Conservation (phyloP, 2,888 invertebrate genomes). For the Idaea biselata region DNA sequence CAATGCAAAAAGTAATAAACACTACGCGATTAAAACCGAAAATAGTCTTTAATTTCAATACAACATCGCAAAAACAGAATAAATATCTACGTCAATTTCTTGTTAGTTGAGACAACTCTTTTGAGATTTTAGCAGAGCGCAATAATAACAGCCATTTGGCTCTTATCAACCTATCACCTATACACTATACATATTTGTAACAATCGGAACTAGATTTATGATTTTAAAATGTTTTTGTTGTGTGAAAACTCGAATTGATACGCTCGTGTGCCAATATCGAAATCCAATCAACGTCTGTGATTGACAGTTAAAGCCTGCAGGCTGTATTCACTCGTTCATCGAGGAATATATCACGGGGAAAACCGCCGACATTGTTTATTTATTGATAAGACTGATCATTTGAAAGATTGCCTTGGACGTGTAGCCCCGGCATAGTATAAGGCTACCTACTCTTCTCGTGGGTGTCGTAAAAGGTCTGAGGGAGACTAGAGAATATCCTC, state of each 20-base stretch:
- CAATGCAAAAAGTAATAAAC: no score
- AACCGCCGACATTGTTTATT: neutral
- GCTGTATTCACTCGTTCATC: slow-evolving; percentile 5
- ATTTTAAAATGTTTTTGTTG: slow-evolving; percentile 13
- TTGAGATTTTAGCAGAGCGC: no score
- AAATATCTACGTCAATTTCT: no score
- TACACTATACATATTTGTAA: neutral
- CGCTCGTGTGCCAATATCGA: slow-evolving; percentile 56
- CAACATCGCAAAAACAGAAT: no score
- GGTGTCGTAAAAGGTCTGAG: no score
- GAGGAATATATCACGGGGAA: neutral
- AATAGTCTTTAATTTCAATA: no score
- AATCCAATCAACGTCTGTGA: slow-evolving; percentile 71
- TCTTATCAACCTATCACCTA: neutral
- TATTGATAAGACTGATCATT: neutral
- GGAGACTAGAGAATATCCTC: no score
- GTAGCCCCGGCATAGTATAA: no score
- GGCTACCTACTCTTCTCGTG: no score
- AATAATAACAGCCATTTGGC: neutral
- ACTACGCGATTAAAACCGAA: no score
- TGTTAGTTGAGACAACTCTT: no score
- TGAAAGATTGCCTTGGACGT: neutral
- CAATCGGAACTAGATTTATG: neutral
- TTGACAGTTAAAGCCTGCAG: slow-evolving; percentile 57
- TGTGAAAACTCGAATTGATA: slow-evolving; percentile 17